Conservation (phyloP, 2,888 invertebrate species). For the Xestobium rufovillosum region DNA sequence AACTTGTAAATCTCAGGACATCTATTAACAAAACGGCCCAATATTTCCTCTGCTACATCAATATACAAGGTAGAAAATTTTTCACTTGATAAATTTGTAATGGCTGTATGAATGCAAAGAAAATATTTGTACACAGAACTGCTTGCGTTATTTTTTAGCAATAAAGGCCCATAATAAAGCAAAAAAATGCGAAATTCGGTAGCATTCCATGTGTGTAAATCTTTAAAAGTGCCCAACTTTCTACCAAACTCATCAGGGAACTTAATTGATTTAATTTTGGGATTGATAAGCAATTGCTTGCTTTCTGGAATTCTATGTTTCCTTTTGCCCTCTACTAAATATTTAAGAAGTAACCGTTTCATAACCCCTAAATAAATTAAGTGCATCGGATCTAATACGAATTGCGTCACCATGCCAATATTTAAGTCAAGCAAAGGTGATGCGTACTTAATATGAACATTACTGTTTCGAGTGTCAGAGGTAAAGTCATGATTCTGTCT, state of each 20-base stretch:
- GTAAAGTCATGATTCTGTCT: too few relatives aligned
- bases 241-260: too few relatives aligned
- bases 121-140: too few relatives aligned
- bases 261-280: too few relatives aligned
- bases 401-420: slow-evolving; percentile 8
- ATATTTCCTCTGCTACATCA: slow-evolving; percentile 2
- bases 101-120: too few relatives aligned
- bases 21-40: slow-evolving; percentile 4
- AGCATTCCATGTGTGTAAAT: slow-evolving; percentile 10
- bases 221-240: slow-evolving; percentile 2
- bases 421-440: slow-evolving; percentile 7
- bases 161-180: slow-evolving; percentile 4
- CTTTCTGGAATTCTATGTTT: neutral
- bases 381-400: slow-evolving; percentile 13
- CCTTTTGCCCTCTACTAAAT: slow-evolving; percentile 6
- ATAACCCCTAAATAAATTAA: slow-evolving; percentile 11
- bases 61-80: too few relatives aligned
- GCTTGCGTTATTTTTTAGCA: too few relatives aligned
- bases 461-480: neutral
- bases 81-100: too few relatives aligned
- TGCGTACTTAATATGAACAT: slow-evolving; percentile 1
- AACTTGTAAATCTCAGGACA: slow-evolving; percentile 8
- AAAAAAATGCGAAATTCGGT: slow-evolving; percentile 9
- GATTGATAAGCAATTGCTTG: too few relatives aligned
- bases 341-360: slow-evolving; percentile 6